phyloP scores from a whole-genome alignment of 2,113 vertebrate species.

The Silurus meridionalis region DNA sequence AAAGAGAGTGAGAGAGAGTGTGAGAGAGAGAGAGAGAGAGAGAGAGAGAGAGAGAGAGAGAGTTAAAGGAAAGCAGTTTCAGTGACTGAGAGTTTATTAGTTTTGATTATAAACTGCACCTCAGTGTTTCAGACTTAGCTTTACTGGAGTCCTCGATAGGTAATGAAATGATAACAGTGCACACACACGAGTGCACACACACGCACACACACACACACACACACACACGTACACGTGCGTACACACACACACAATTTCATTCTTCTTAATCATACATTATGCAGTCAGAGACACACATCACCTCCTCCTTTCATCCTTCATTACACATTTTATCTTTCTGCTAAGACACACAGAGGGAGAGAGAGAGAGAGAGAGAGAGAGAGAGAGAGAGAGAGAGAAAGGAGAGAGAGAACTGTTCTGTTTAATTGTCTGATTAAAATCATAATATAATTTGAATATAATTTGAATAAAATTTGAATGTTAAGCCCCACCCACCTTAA shows the following conservation, averaged over 20 bases:
- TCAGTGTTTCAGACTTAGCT: not conserved
- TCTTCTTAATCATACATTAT: constrained; percentile 22
- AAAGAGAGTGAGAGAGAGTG: too few species aligned
- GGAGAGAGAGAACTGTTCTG: not conserved
- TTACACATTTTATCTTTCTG: constrained; percentile 28
- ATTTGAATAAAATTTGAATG: not conserved
- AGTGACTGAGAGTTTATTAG: not conserved
- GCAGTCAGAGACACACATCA: constrained; percentile 13
- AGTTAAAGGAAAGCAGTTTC: not conserved
- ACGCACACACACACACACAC: not conserved
- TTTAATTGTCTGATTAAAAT: not conserved
- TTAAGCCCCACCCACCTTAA: not conserved
- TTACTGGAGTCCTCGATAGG: not conserved
- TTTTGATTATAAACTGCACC: not conserved
- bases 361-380: not conserved
- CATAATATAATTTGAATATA: not conserved
- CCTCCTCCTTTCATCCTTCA: constrained; percentile 38
- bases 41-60: too few species aligned
- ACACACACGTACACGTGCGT: constrained; percentile 27
- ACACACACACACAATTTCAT: constrained; percentile 9
- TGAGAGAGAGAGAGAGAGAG: too few species aligned
- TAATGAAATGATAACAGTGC: constrained; percentile 9
- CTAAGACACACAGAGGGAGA: not conserved
- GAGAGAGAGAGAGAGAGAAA: not conserved
- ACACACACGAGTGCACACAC: not conserved